Evolutionary conservation across 2,888 invertebrate species (phyloP).

Genomic region (Gasteruption jaculator): DNA sequence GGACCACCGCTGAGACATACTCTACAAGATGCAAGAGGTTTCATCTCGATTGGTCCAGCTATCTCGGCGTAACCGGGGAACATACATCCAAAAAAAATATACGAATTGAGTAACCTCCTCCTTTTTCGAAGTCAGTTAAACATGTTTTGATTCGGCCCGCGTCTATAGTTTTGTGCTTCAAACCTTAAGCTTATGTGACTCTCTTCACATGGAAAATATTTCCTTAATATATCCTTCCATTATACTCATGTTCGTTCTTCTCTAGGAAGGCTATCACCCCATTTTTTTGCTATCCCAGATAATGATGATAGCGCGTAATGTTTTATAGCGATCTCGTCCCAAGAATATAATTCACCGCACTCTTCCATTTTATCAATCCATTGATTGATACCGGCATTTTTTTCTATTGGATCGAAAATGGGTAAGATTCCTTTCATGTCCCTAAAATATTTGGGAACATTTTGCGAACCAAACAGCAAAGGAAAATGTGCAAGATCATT

Average conservation of each 20-base stretch:
- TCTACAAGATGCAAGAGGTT: too few relatives aligned
- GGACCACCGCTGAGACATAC: too few relatives aligned
- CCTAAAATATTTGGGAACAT: too few relatives aligned
- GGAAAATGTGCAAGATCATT: too few relatives aligned
- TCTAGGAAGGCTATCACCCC: slow-evolving; percentile 9
- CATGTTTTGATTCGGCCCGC: slow-evolving; percentile 20
- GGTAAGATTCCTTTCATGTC: too few relatives aligned
- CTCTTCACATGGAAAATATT: slow-evolving; percentile 13
- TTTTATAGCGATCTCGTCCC: slow-evolving; percentile 19
- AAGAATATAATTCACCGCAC: slow-evolving; percentile 10
- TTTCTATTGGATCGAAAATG: slow-evolving; percentile 14
- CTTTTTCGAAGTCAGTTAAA: slow-evolving; percentile 26
- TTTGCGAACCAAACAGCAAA: too few relatives aligned
- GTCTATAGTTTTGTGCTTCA: slow-evolving; percentile 22
- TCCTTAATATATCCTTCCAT: slow-evolving; percentile 11
- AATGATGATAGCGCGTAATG: slow-evolving; percentile 24
- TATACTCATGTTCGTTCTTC: slow-evolving; percentile 2
- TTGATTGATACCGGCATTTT: slow-evolving; percentile 2
- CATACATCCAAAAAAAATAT: too few relatives aligned
- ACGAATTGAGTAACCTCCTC: too few relatives aligned
- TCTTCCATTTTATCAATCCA: slow-evolving; percentile 19
- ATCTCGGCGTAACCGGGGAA: too few relatives aligned
- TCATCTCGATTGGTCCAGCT: too few relatives aligned
- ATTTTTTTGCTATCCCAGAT: slow-evolving; percentile 20
- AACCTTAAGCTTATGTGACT: background rate